Evolutionary conservation across 1,140 invertebrate species (phyloP), one percentile per base, ranked within the genome.

Genomic region (roundworm (Caenorhabditis elegans)): DNA sequence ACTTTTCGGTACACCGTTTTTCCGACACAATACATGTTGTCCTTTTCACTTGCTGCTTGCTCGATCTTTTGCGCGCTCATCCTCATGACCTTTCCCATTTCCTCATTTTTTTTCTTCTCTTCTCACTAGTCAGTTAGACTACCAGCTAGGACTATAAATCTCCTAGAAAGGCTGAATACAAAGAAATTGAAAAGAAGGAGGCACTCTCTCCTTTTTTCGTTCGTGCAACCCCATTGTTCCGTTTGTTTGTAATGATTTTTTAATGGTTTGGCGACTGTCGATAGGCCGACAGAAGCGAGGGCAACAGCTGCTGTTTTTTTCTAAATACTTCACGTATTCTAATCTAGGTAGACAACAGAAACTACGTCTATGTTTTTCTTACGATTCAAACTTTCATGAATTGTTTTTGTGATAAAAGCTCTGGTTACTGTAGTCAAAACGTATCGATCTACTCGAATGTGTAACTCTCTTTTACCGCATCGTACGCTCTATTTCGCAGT

Each of bases 191-290:
- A 70, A 70, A 36, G 4, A 10, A 43, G 22, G 34, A 39, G 31
- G 34, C 2, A 31, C n/a, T 11, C n/a, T 70, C 34, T 31, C n/a
- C 60, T 70, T 70, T 70, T 70, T 39, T 70, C 60, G 10, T 24
- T 39, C 60, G 34, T 24, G 13, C 60, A 26, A 60, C 53, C 53
- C 53, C n/a, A 60, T 60, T 60, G 53, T 60, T 60, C 53, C 53
- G 53, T 60, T 60, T 60, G 28, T 60, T 60, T 60, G 53, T 60
- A 60, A 60, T 60, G 53, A 60, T 60, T 60, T 60, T 55, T 60
- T 60, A n/a, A 70, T 70, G 31, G 26, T 26, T 70, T 70, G 34
- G 11, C n/a, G 34, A 39, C 60, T 24, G 60, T 34, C 19, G 1
- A 8, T 3, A 39, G 31, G n/a, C 26, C 53, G 15, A 6, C 10